Percentiles rank a stretch among this genome's conserved stretches.
These are phyloP conservation scores for Gallirallus australis DNA, from an alignment of 2,797 vertebrate genomes.

Conservation along the genomic window DNA sequence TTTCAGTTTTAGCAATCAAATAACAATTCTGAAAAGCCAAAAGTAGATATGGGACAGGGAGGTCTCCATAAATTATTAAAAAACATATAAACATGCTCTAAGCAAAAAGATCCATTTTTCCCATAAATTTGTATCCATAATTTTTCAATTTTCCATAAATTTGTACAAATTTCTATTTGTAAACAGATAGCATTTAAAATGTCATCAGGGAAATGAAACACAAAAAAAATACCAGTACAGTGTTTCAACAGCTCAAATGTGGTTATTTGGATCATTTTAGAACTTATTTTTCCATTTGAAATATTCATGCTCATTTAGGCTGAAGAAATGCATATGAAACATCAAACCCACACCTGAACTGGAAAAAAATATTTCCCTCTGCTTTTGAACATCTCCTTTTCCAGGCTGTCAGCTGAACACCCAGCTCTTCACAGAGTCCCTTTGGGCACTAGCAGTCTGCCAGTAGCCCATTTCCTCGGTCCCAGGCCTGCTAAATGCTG, in stretches of 20 bases:
- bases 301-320: not conserved
- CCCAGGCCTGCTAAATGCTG: not conserved
- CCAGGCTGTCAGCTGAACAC: constrained; percentile 24
- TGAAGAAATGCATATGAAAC: not conserved
- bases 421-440: not conserved
- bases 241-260: not conserved
- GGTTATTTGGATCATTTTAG: not conserved
- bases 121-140: not conserved
- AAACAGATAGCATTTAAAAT: not conserved
- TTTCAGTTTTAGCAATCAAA: not conserved
- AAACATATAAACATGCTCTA: not conserved
- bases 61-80: not conserved
- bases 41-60: not conserved
- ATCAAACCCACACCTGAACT: constrained; percentile 35
- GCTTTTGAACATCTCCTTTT: constrained; percentile 15
- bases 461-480: not conserved
- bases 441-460: not conserved
- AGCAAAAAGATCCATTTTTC: not conserved
- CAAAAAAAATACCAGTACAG: not conserved
- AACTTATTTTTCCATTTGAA: not conserved
- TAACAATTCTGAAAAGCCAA: not conserved
- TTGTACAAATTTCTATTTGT: not conserved
- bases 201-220: not conserved
- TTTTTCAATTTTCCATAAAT: not conserved
- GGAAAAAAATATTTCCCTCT: not conserved